Evolutionary conservation across 2,888 invertebrate genomes (phyloP), one percentile per base, ranked within the genome.

Genomic region (Operophtera brumata): DNA sequence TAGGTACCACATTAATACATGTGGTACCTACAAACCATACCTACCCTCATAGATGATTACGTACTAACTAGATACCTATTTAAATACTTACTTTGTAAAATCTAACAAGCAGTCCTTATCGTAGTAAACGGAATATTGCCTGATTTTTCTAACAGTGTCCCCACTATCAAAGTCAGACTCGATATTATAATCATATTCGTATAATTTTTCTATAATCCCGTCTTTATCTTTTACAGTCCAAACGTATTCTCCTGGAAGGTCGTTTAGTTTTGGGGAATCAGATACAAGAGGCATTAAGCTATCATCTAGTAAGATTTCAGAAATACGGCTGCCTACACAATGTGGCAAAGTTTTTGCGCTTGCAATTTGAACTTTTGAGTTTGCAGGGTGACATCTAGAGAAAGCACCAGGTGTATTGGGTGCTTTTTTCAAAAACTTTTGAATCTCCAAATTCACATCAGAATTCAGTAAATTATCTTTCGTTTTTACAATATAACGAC

Each of bases 201-300:
- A 89, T 25, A 89, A 65, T 60, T 84, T 88, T 68, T 88, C 80
- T 57, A 88, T 86, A 2, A 86, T 69, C 11, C 89, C 89, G 56
- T 86, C 70, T 68, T 82, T 84, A 59, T 88, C 85, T 73, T 88
- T 87, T 0, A 87, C 76, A 1, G 88, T 85, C 84, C 84, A 87
- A 36, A 86, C 76, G 52, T 66, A 82, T 68, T 88, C 86, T 30
- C 86, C 86, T 1, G 85, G 82, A n/a, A 84, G 71, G 1, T 85
- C 80, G 59, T 77, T 80, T 0, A 83, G 70, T 65, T 71, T 82
- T 9, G 85, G 84, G 20, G 71, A 73, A 12, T 77, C 71, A 26
- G 77, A 66, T 5, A 67, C 51, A 25, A 78, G 39, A 8, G 73
- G 68, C 5, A 65, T 60, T 6, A 78, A 34, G 36, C 62, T 61